A percentile compares a stretch with the other conserved stretches of the same genome.
Conservation (phyloP, 2,797 vertebrate genomes). For the Poecilia wingei region DNA sequence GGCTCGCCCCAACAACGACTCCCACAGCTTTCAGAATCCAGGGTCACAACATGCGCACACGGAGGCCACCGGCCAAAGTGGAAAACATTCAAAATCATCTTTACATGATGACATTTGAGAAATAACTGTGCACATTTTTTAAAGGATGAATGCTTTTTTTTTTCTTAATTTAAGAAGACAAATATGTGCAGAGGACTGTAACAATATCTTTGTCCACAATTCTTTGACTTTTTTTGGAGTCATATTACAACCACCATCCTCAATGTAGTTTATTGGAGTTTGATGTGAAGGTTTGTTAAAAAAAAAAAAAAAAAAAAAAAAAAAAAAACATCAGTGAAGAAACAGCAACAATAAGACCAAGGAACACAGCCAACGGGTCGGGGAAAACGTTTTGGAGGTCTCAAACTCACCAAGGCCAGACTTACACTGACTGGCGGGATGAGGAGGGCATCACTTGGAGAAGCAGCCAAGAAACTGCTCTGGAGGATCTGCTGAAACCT, state of each 20-base stretch:
- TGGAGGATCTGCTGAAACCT: background rate
- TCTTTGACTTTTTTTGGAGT: background rate
- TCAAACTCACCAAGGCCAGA: background rate
- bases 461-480: background rate
- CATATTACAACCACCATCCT: background rate
- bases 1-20: constrained; percentile 71
- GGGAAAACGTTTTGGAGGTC: background rate
- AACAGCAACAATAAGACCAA: background rate
- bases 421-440: background rate
- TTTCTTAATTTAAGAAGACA: background rate
- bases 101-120: background rate
- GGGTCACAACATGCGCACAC: constrained; percentile 66
- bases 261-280: background rate
- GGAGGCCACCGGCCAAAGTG: constrained; percentile 30
- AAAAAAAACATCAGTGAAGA: background rate
- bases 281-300: background rate
- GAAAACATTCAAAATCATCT: background rate
- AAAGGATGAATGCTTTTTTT: background rate
- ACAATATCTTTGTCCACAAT: background rate
- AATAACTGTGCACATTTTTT: background rate
- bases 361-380: background rate
- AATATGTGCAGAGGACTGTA: background rate
- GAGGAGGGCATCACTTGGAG: background rate
- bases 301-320: background rate
- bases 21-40: constrained; percentile 74